Conservation (phyloP, 2,113 vertebrate genomes). For the Procavia capensis region DNA sequence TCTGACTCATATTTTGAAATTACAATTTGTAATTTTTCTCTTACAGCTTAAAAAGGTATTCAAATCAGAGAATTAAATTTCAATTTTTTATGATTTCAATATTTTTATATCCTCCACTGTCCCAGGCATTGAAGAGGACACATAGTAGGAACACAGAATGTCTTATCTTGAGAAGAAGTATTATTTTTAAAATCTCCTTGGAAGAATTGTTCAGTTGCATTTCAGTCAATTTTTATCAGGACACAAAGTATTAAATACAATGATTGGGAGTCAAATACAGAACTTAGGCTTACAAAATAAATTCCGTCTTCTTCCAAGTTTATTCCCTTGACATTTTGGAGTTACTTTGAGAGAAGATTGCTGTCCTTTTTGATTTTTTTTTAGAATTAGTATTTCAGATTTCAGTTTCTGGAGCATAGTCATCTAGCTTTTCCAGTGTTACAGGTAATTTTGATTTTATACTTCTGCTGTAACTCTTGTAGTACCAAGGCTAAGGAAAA, state of each 20-base stretch:
- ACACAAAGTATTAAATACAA: neutral
- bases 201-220: neutral
- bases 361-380: neutral
- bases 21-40: neutral
- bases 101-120: neutral
- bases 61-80: neutral
- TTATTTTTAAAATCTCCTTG: neutral
- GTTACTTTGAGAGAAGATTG: neutral
- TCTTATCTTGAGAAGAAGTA: neutral
- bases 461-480: neutral
- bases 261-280: neutral
- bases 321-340: neutral
- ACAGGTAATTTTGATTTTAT: neutral
- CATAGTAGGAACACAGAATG: neutral
- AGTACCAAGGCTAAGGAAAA: neutral
- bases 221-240: neutral
- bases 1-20: neutral
- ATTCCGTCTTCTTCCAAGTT: neutral
- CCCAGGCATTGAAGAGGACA: neutral
- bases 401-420: neutral
- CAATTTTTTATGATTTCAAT: neutral
- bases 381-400: neutral
- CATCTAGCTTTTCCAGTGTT: neutral
- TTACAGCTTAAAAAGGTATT: neutral
- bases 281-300: neutral